Conservation (phyloP, 2,113 vertebrate species). For the Athene noctua region DNA sequence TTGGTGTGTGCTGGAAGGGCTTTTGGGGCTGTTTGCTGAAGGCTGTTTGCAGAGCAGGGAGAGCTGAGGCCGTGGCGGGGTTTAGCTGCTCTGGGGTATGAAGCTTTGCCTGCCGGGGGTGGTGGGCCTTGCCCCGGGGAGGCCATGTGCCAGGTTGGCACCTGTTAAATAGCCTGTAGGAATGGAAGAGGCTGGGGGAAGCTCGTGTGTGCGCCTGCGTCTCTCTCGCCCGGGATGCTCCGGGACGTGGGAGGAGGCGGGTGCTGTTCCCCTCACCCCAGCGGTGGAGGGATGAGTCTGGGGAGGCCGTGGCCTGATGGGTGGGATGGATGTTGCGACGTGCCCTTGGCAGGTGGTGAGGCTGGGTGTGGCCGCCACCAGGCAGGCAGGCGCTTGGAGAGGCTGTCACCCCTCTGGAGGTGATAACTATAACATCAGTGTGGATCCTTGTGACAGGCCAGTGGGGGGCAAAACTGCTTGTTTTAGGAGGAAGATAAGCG, state of each 20-base stretch:
- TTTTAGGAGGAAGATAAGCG: not conserved
- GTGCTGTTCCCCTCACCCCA: not conserved
- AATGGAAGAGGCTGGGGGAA: not conserved
- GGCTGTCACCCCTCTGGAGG: not conserved
- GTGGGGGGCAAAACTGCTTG: rapidly evolving
- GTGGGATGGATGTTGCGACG: not conserved
- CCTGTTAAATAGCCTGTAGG: not conserved
- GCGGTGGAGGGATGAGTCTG: not conserved
- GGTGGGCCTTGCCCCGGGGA: not conserved
- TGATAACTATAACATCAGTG: rapidly evolving
- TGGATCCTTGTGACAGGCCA: not conserved
- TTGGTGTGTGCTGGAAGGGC: too few species aligned
- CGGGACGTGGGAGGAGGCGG: not conserved
- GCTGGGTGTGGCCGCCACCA: not conserved
- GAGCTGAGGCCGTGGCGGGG: not conserved
- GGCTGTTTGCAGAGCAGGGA: not conserved
- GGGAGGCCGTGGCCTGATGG: not conserved
- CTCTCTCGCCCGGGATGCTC: not conserved
- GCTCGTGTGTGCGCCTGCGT: rapidly evolving
- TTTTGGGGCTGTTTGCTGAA: not conserved
- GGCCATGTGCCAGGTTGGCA: not conserved
- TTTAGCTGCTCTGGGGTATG: not conserved
- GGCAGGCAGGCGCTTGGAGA: not conserved
- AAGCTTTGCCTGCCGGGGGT: not conserved
- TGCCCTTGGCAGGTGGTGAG: not conserved